These are phyloP conservation scores for Cylloceria caligata DNA, from an alignment of 2,888 invertebrate genomes.

Conservation along the genomic window DNA sequence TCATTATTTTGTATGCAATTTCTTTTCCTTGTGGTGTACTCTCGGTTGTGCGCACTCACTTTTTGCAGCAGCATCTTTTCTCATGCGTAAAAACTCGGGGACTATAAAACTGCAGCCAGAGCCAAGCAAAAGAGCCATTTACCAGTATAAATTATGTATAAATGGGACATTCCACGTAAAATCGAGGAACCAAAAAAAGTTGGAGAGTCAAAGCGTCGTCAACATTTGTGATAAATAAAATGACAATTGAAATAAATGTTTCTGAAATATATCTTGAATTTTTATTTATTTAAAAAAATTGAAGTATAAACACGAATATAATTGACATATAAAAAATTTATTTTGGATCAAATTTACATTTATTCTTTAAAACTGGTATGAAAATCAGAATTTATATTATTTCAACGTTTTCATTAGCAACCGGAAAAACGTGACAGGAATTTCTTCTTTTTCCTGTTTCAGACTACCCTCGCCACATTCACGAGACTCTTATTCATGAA, in stretches of 20 bases:
- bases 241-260: too few species aligned
- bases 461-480: background rate
- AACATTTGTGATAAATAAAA: too few species aligned
- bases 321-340: background rate
- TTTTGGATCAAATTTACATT: background rate
- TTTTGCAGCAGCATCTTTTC: constrained; percentile 14
- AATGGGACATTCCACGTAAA: background rate
- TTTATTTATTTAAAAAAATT: too few species aligned
- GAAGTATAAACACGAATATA: background rate
- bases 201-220: background rate
- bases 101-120: background rate
- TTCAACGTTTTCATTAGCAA: background rate
- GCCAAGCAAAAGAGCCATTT: background rate
- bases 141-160: background rate
- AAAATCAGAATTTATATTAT: background rate
- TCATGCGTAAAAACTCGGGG: constrained; percentile 8
- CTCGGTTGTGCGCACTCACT: constrained; percentile 2
- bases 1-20: constrained; percentile 65
- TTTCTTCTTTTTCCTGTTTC: background rate
- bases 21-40: constrained; percentile 30
- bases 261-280: too few species aligned
- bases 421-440: background rate
- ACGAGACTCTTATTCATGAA: too few species aligned
- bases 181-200: background rate
- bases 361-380: background rate